phyloP scores from a whole-genome alignment of 2,113 vertebrate genomes.

The Heterotilapia buettikoferi region DNA sequence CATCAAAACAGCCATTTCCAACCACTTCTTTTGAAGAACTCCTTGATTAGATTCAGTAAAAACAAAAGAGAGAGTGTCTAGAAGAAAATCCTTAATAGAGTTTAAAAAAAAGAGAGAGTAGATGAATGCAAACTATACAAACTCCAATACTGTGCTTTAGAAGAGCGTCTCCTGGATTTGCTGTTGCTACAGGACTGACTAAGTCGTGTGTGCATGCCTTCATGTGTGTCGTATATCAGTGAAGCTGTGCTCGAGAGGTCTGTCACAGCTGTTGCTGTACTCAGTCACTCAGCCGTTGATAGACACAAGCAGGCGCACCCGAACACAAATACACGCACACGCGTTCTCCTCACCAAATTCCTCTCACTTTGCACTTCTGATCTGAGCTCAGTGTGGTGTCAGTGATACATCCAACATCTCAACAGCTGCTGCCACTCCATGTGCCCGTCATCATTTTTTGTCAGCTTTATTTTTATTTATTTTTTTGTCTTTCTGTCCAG shows the following conservation, averaged over 20 bases:
- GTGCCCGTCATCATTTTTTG: neutral
- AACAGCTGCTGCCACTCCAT: neutral
- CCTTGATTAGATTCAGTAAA: neutral
- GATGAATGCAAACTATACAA: neutral
- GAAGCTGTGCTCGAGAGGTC: constrained; percentile 32
- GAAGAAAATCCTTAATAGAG: neutral
- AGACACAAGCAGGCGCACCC: constrained; percentile 38
- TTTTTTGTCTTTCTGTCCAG: neutral
- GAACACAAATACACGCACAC: neutral
- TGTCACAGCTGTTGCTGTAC: constrained; percentile 58
- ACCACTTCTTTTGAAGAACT: neutral
- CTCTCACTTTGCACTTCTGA: constrained; percentile 39
- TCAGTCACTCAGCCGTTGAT: constrained; percentile 48
- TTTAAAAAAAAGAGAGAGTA: neutral
- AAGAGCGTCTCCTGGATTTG: neutral
- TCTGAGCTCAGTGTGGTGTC: constrained; percentile 9
- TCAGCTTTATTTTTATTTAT: neutral
- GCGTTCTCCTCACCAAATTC: neutral
- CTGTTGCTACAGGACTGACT: constrained; percentile 3
- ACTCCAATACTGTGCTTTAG: neutral
- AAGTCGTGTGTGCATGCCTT: constrained; percentile 1
- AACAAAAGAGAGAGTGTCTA: neutral
- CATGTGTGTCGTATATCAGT: constrained; percentile 17
- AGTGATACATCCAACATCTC: neutral
- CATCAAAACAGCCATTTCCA: neutral